Evolutionary conservation across 1,140 invertebrate genomes (phyloP).

Genomic region (Zophobas atratus): DNA sequence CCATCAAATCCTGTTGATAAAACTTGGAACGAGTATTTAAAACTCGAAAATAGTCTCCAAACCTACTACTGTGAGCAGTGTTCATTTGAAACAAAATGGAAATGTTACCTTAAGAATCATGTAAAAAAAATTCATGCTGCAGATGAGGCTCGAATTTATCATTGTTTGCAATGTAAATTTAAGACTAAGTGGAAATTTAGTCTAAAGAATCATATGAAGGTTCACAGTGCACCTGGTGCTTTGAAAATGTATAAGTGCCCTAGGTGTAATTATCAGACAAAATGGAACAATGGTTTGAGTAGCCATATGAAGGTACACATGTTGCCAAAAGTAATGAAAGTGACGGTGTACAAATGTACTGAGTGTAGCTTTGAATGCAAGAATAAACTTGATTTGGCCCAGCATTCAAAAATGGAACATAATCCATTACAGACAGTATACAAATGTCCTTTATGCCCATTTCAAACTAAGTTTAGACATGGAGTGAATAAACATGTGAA

Average conservation of each 20-base stretch:
- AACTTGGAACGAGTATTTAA: conserved; percentile 25
- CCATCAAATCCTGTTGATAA: conserved; percentile 9
- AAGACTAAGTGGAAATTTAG: conserved; percentile 31
- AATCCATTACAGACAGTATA: conserved; percentile 23
- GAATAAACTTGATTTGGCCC: conserved; percentile 23
- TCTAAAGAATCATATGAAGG: conserved; percentile 21
- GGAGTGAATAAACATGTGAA: conserved; percentile 24
- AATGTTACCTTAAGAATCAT: conserved; percentile 20
- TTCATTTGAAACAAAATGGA: conserved; percentile 29
- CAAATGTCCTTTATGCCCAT: conserved; percentile 19
- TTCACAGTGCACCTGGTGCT: conserved; percentile 18
- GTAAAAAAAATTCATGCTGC: conserved; percentile 18
- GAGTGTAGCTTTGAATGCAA: conserved; percentile 23
- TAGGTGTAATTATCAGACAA: conserved; percentile 25
- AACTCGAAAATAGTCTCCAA: conserved; percentile 13
- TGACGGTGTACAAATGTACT: conserved; percentile 18
- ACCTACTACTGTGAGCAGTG: conserved; percentile 20
- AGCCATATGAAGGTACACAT: conserved; percentile 34
- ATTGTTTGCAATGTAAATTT: conserved; percentile 14
- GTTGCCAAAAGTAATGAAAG: conserved; percentile 26
- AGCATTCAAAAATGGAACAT: conserved; percentile 16
- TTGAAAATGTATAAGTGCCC: conserved; percentile 20
- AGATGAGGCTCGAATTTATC: conserved; percentile 18
- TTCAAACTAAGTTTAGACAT: conserved; percentile 33
- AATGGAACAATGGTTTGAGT: conserved; percentile 19